Conservation (phyloP, 2,113 vertebrate genomes). For the Serilophus lunatus region DNA sequence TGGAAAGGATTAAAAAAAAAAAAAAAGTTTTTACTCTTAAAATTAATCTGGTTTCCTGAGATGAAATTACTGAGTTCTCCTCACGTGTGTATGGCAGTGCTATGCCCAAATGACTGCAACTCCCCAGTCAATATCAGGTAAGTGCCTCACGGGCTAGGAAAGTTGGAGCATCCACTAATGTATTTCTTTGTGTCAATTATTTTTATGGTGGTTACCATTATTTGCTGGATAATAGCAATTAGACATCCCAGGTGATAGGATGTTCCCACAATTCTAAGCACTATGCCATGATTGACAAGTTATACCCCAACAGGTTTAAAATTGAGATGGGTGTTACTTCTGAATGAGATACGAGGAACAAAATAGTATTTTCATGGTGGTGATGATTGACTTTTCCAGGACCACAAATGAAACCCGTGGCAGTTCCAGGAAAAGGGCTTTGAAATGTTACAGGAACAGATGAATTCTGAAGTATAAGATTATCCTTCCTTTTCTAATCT, state of each 20-base stretch:
- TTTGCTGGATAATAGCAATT: background rate
- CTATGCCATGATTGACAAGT: background rate
- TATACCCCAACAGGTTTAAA: background rate
- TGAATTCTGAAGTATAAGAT: background rate
- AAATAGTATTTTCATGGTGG: background rate
- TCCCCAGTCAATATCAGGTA: background rate
- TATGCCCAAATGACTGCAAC: background rate
- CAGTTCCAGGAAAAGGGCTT: background rate
- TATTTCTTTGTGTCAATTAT: background rate
- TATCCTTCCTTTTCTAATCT: background rate
- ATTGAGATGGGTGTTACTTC: background rate
- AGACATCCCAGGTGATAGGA: background rate
- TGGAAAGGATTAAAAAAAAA: background rate
- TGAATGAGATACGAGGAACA: accelerated
- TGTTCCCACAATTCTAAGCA: background rate
- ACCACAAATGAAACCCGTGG: background rate
- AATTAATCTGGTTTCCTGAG: background rate
- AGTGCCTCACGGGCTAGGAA: background rate
- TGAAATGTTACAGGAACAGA: background rate
- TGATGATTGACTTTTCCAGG: background rate
- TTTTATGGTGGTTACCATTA: background rate
- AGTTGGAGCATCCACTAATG: background rate
- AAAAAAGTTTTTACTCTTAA: background rate
- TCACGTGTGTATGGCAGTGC: background rate
- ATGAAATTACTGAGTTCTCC: background rate